A percentile compares a stretch with the other conserved stretches of the same genome.
phyloP scores from a whole-genome alignment of 2,113 vertebrate species.

The Catharus minimus region DNA sequence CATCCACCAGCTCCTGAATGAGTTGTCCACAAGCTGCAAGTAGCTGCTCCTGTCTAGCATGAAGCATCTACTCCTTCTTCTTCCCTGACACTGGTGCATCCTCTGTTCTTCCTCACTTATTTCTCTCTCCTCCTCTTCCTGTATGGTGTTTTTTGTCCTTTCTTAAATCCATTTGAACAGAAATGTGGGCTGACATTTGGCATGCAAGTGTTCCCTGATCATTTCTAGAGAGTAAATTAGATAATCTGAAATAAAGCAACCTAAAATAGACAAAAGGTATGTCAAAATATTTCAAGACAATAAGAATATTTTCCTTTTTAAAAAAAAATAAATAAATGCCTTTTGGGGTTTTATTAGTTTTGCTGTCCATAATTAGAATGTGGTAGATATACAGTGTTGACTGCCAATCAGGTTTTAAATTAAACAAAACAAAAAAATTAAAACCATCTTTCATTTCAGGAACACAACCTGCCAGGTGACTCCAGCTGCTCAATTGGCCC shows the following conservation, averaged over 20 bases:
- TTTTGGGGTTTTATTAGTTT: neutral
- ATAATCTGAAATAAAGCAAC: neutral
- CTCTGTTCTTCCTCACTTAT: neutral
- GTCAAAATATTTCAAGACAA: neutral
- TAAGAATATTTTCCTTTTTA: neutral
- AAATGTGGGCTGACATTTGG: neutral
- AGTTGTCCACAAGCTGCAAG: neutral
- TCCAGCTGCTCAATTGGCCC: constrained; percentile 38
- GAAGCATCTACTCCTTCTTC: neutral
- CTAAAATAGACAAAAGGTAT: neutral
- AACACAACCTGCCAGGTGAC: constrained; percentile 9
- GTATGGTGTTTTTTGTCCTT: neutral
- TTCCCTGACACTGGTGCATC: neutral
- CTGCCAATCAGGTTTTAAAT: neutral
- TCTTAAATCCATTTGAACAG: neutral
- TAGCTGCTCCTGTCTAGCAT: neutral
- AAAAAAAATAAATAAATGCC: neutral
- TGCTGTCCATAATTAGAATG: neutral
- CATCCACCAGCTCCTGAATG: neutral
- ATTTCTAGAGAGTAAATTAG: neutral
- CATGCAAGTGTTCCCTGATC: neutral
- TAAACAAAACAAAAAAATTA: constrained; percentile 4
- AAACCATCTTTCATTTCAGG: neutral
- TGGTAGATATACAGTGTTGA: neutral
- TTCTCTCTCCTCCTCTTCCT: neutral